These are phyloP conservation scores for Pocillopora grandis DNA, from an alignment of 92 coral and sea anemone species.

Conservation along the genomic window DNA sequence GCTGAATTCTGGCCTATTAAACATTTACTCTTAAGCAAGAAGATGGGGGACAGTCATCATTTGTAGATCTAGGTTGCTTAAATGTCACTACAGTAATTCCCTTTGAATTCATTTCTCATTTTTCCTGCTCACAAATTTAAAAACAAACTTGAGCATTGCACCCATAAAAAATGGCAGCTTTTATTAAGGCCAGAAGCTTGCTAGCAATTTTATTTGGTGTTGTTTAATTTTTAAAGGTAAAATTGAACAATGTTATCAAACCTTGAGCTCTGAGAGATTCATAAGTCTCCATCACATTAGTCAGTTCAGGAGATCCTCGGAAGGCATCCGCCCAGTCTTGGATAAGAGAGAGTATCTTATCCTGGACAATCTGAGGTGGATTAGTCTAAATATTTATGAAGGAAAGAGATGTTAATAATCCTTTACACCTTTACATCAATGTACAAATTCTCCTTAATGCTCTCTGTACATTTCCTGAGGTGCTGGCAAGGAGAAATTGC, in stretches of 20 bases:
- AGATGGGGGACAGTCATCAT: too few species aligned
- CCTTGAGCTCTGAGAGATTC: conserved; percentile 87
- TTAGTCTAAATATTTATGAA: conserved; percentile 50
- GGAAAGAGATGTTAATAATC: not conserved
- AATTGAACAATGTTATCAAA: conserved; percentile 1
- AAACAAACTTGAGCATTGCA: too few species aligned
- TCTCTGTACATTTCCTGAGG: too few species aligned
- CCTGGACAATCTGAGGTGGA: conserved; percentile 94
- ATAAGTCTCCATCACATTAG: conserved; percentile 69
- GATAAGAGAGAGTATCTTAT: conserved; percentile 82
- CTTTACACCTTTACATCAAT: not conserved
- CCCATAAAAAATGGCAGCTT: too few species aligned
- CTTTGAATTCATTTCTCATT: too few species aligned
- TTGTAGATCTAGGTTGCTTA: too few species aligned
- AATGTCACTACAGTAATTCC: too few species aligned
- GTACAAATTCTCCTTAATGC: not conserved
- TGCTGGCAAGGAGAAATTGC: too few species aligned
- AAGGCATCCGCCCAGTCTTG: conserved; percentile 99
- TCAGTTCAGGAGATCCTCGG: conserved; percentile 79
- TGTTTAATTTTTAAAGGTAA: not conserved
- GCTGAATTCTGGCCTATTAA: too few species aligned
- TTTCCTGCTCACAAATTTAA: too few species aligned
- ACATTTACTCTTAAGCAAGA: too few species aligned
- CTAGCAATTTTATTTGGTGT: not conserved
- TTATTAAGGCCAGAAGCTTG: too few species aligned